Conservation (phyloP, 2,797 vertebrate species). For the Pangasius mekongensis region DNA sequence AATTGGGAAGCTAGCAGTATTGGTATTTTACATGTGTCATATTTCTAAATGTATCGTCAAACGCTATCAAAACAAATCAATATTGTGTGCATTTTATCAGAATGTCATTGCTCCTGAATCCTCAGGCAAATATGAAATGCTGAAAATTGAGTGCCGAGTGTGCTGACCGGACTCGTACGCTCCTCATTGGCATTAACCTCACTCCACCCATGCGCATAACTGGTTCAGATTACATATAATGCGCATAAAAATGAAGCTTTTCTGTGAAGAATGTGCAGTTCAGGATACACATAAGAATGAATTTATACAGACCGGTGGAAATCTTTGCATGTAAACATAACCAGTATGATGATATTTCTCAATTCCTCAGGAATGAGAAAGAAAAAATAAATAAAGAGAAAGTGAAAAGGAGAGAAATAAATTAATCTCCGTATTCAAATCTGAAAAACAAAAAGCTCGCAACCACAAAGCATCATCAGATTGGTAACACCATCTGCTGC, state of each 20-base stretch:
- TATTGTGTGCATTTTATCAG: neutral
- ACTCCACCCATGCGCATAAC: neutral
- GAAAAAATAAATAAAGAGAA: neutral
- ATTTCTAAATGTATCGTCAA: neutral
- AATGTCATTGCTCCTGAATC: neutral
- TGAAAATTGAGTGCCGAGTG: neutral
- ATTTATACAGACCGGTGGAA: no score
- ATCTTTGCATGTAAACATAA: neutral
- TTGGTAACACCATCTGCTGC: slow-evolving; percentile 12
- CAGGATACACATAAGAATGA: neutral
- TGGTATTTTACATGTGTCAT: neutral
- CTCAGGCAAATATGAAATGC: neutral
- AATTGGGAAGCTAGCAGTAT: neutral
- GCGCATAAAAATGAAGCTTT: neutral
- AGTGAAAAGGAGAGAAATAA: neutral
- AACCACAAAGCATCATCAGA: neutral
- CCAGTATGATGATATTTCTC: neutral
- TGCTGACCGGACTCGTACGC: neutral
- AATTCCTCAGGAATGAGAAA: no score
- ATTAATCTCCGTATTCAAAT: neutral
- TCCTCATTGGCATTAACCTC: neutral
- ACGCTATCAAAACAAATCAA: neutral
- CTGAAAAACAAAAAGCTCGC: neutral
- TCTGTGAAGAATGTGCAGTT: neutral
- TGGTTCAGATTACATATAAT: neutral